Base-by-base conservation (phyloP, 1,140 invertebrate species). In the Sinella curviseta region DNA sequence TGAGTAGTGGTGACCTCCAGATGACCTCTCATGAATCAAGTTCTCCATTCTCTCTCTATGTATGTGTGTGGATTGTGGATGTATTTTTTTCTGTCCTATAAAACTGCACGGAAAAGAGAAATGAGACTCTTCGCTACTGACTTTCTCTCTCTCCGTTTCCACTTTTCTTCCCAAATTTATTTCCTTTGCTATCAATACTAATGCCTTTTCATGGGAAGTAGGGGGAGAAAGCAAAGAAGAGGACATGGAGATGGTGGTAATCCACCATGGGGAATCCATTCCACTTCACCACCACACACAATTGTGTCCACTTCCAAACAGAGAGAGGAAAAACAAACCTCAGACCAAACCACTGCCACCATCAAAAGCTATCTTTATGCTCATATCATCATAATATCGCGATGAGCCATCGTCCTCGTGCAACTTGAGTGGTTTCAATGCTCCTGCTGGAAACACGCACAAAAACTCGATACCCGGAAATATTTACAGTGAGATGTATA, bases 21-120 rank as follows among this genome's bases (percentile, higher is more conserved):
- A n/a, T 82, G 81, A 82, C 81, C 81, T 78, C 78, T 31, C 81
- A 82, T 82, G 81, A 82, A 82, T 82, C 81, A 82, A 80, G 60
- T 79, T 80, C 81, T 80, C 67, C 36, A n/a, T n/a, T n/a, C n/a
- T n/a, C n/a, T n/a, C n/a, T n/a, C n/a, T n/a, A n/a, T n/a, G n/a
- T n/a, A n/a, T n/a, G n/a, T n/a, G n/a, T n/a, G n/a, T n/a, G n/a
- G n/a, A n/a, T n/a, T n/a, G n/a, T n/a, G n/a, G n/a, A n/a, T n/a
- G n/a, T n/a, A n/a, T n/a, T n/a, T n/a, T n/a, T n/a, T n/a, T n/a
- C n/a, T n/a, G n/a, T n/a, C n/a, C n/a, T n/a, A n/a, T n/a, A n/a
- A n/a, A n/a, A n/a, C n/a, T n/a, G n/a, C n/a, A n/a, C n/a, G n/a
- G n/a, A n/a, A n/a, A n/a, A n/a, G n/a, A n/a, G n/a, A n/a, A n/a